Conservation (phyloP, 2,797 vertebrate genomes). For the Chelmon rostratus region DNA sequence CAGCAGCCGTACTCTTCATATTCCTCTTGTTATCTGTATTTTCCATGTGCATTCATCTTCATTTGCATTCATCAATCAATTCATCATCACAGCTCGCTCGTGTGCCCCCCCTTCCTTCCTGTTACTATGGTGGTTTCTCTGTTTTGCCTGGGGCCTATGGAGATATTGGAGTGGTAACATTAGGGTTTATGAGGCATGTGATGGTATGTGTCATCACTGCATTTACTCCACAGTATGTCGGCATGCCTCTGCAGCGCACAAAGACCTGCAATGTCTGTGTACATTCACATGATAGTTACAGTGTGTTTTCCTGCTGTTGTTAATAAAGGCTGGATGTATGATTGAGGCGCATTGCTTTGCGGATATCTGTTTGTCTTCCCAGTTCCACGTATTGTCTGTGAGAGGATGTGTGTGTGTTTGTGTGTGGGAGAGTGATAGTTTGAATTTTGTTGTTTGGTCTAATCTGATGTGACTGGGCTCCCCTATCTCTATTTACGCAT, state of each 20-base stretch:
- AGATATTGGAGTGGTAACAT: constrained; percentile 71
- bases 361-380: constrained; percentile 51
- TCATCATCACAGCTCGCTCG: constrained; percentile 70
- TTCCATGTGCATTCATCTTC: constrained; percentile 80
- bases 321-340: constrained; percentile 45
- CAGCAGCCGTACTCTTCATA: constrained; percentile 66
- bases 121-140: constrained; percentile 49
- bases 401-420: constrained; percentile 37
- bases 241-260: constrained; percentile 38
- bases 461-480: constrained; percentile 75
- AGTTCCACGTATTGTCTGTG: constrained; percentile 39
- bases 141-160: constrained; percentile 56
- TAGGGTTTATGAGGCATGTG: constrained; percentile 80
- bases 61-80: constrained; percentile 85
- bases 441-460: constrained; percentile 74
- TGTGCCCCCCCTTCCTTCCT: constrained; percentile 41
- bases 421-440: constrained; percentile 51
- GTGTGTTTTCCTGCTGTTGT: constrained; percentile 45
- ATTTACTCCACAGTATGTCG: constrained; percentile 61
- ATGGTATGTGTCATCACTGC: constrained; percentile 72
- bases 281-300: constrained; percentile 47
- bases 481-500: constrained; percentile 83
- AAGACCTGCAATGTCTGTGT: constrained; percentile 22
- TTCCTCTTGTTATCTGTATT: constrained; percentile 78
- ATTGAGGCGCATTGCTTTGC: constrained; percentile 53